Conservation (phyloP, 2,113 vertebrate species). For the Arvicanthis niloticus region DNA sequence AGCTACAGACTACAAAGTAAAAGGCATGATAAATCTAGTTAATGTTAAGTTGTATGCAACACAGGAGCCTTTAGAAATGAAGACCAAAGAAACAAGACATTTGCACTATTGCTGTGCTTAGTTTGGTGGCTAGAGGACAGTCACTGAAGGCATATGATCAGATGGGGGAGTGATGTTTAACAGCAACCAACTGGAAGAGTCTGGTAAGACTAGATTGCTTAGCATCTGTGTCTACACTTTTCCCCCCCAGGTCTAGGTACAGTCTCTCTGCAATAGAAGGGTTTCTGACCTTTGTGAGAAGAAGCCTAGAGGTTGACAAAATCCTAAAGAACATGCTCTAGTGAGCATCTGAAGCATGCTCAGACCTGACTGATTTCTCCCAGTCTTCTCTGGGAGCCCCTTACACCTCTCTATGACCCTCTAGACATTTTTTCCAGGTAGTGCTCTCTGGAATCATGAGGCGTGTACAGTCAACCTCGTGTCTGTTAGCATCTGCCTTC, state of each 20-base stretch:
- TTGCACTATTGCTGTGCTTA: neutral
- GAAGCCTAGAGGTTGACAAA: neutral
- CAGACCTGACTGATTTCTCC: neutral
- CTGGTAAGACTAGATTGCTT: too few species aligned
- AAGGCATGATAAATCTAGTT: neutral
- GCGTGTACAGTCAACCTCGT: fast-evolving
- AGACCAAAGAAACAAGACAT: neutral
- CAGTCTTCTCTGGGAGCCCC: neutral
- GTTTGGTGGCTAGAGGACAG: neutral
- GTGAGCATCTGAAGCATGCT: neutral
- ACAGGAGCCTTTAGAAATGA: neutral
- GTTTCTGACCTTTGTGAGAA: neutral
- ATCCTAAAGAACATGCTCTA: neutral
- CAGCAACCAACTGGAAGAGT: fast-evolving
- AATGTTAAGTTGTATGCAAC: neutral
- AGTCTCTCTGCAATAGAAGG: neutral
- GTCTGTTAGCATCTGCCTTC: neutral
- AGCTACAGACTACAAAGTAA: neutral
- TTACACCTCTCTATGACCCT: neutral
- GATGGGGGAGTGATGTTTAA: neutral
- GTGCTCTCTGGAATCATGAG: neutral
- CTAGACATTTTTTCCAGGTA: neutral
- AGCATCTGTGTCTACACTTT: neutral
- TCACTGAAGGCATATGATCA: too few species aligned
- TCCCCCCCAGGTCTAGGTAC: too few species aligned